Percentiles rank a stretch among this genome's conserved stretches.
These are phyloP conservation scores for Aleiodes leptofemur DNA, from an alignment of 2,888 invertebrate genomes.

Conservation along the genomic window DNA sequence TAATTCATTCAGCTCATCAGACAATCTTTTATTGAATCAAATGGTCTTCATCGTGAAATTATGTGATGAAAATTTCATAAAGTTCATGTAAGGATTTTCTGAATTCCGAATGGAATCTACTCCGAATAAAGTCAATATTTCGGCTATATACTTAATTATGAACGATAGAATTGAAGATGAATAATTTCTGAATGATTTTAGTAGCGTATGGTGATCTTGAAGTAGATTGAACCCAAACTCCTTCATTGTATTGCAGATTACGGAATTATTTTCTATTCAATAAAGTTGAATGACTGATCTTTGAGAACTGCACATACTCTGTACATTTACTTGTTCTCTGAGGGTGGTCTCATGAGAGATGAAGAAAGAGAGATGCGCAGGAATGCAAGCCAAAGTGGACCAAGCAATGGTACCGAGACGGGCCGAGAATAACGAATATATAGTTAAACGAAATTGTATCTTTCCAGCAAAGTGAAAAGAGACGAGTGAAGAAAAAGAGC, in stretches of 20 bases:
- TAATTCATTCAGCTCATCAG: too few species aligned
- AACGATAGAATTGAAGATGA: too few species aligned
- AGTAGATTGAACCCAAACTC: background rate
- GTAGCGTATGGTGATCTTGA: background rate
- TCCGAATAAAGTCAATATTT: too few species aligned
- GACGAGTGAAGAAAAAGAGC: background rate
- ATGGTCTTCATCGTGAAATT: too few species aligned
- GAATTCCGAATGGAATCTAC: too few species aligned
- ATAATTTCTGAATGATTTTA: too few species aligned
- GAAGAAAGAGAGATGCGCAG: slow-evolving; percentile 66
- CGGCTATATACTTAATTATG: too few species aligned
- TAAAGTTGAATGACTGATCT: slow-evolving; percentile 45
- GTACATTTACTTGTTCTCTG: slow-evolving; percentile 55
- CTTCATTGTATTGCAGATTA: too few species aligned
- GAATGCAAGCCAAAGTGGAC: slow-evolving; percentile 62
- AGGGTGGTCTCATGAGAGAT: slow-evolving; percentile 61
- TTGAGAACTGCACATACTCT: slow-evolving; percentile 67
- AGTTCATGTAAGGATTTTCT: too few species aligned
- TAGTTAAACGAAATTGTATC: background rate
- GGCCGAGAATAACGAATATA: slow-evolving; percentile 37
- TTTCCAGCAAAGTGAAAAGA: background rate
- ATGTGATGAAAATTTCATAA: too few species aligned
- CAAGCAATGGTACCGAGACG: slow-evolving; percentile 46
- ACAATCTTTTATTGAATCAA: too few species aligned
- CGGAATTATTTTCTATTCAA: too few species aligned